Conservation (phyloP, 2,888 invertebrate species). For the Salticus scenicus region DNA sequence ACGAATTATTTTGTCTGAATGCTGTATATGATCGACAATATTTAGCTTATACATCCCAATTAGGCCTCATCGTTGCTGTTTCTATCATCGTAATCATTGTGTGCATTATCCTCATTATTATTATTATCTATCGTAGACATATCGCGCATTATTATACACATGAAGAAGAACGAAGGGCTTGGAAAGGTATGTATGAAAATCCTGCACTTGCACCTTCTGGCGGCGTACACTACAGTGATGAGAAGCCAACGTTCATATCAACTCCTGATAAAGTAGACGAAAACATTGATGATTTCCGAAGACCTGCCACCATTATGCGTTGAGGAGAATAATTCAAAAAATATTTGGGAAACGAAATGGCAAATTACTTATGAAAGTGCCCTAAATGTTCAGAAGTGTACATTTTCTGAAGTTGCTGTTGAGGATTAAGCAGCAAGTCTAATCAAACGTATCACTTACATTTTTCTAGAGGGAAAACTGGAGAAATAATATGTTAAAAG, state of each 20-base stretch:
- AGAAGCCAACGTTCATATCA: conserved; percentile 50
- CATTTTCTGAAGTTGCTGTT: background rate
- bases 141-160: conserved; percentile 85
- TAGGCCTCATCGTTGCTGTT: conserved; percentile 79
- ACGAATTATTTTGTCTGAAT: background rate
- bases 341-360: background rate
- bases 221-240: conserved; percentile 36
- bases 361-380: background rate
- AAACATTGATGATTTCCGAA: conserved; percentile 46
- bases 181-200: conserved; percentile 73
- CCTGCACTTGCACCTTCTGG: conserved; percentile 38
- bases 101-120: conserved; percentile 78
- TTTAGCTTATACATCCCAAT: conserved; percentile 49
- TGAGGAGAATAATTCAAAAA: background rate
- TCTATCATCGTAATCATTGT: conserved; percentile 78
- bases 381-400: background rate
- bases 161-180: conserved; percentile 81
- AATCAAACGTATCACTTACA: background rate
- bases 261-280: conserved; percentile 61
- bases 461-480: background rate
- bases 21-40: conserved; percentile 27
- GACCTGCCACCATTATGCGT: conserved; percentile 43
- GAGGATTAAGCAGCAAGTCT: background rate
- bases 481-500: too few relatives aligned
- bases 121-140: conserved; percentile 82